Conservation (phyloP, 1,140 invertebrate species). For the Orchestia grillus region DNA sequence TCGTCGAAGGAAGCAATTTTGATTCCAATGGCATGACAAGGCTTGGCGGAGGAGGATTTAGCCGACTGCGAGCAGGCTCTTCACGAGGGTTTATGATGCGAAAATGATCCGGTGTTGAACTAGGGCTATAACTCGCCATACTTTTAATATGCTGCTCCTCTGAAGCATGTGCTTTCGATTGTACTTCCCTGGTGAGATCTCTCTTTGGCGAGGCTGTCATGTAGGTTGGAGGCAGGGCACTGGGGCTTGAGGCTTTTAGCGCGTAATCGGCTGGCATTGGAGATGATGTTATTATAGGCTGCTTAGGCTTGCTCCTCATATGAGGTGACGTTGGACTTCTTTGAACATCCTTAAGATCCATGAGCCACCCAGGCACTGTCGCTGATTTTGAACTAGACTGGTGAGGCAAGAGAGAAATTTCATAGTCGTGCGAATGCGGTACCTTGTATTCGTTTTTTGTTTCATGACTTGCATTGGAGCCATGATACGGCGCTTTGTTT, state of each 20-base stretch:
- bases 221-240: background rate
- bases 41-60: background rate
- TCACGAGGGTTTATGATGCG: background rate
- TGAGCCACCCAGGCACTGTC: slow-evolving; percentile 11
- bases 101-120: slow-evolving; percentile 29
- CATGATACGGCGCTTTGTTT: background rate
- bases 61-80: background rate
- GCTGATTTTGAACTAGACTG: background rate
- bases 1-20: background rate
- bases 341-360: background rate
- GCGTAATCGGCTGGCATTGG: slow-evolving; percentile 46
- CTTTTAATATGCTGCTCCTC: background rate
- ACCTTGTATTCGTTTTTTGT: background rate
- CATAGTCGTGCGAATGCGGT: background rate
- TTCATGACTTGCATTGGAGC: background rate
- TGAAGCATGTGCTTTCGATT: background rate
- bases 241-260: slow-evolving; percentile 11
- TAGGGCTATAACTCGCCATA: background rate
- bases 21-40: slow-evolving; percentile 15
- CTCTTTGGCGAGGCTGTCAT: background rate
- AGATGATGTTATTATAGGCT: slow-evolving; percentile 20
- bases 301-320: slow-evolving; percentile 8
- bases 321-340: slow-evolving; percentile 27
- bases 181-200: background rate
- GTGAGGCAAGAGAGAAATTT: background rate